Conservation (phyloP, 2,888 invertebrate species). For the Herminia tarsipennalis region DNA sequence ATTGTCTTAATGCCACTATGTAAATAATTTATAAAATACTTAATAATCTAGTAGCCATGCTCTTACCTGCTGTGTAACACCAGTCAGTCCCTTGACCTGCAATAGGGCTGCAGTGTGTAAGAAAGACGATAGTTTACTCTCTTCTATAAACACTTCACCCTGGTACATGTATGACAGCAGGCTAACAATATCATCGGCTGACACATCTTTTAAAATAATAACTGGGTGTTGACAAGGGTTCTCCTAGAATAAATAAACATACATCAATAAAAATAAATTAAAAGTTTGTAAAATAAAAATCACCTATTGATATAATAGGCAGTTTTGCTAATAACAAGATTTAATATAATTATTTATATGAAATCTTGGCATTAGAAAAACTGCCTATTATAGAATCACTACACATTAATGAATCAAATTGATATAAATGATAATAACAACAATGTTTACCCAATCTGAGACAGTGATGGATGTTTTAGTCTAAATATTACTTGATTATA, state of each 20-base stretch:
- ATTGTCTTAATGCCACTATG: too few species aligned
- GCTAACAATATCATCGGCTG: constrained; percentile 88
- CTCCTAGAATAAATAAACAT: constrained; percentile 75
- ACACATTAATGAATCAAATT: too few species aligned
- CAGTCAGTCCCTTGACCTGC: constrained; percentile 88
- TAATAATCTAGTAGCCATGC: neutral
- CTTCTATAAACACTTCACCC: constrained; percentile 89
- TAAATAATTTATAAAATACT: too few species aligned
- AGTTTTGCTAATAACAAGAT: too few species aligned
- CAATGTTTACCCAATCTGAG: constrained; percentile 23
- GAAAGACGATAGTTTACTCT: constrained; percentile 88
- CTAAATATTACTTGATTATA: too few species aligned
- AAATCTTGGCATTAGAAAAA: too few species aligned
- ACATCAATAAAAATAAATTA: neutral
- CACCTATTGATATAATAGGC: too few species aligned
- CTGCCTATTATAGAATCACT: too few species aligned
- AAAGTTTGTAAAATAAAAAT: too few species aligned
- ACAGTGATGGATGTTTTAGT: too few species aligned
- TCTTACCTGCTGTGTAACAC: constrained; percentile 80
- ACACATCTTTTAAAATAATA: constrained; percentile 89
- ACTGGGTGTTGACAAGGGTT: constrained; percentile 91
- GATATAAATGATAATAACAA: neutral
- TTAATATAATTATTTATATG: too few species aligned
- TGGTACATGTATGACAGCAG: constrained; percentile 90
- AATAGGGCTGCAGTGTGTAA: constrained; percentile 88